Conservation (phyloP, 2,113 vertebrate species). For the Tachycineta bicolor region DNA sequence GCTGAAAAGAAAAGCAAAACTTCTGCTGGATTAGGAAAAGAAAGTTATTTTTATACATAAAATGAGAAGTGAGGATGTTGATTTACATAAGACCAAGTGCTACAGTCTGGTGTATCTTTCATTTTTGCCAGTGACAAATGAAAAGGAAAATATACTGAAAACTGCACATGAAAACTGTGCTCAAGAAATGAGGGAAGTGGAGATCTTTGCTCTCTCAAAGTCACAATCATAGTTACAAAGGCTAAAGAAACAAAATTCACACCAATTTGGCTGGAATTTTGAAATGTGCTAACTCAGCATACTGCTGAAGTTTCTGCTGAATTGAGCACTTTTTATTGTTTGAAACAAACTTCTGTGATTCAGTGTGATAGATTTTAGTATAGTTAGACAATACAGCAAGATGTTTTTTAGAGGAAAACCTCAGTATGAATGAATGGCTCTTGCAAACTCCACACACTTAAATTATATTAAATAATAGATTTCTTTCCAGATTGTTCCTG, state of each 20-base stretch:
- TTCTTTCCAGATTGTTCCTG: not conserved
- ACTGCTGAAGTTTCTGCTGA: conserved; percentile 43
- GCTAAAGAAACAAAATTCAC: conserved; percentile 30
- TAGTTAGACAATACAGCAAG: conserved; percentile 3
- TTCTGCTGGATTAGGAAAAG: not conserved
- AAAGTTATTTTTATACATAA: not conserved
- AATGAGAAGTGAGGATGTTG: not conserved
- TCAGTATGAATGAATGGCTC: not conserved
- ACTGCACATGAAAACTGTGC: not conserved
- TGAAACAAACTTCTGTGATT: conserved; percentile 57
- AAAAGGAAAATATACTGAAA: not conserved
- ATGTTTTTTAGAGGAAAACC: not conserved
- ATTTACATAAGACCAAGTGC: not conserved
- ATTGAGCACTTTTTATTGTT: conserved; percentile 36
- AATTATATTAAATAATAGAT: not conserved
- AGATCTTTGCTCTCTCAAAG: not conserved
- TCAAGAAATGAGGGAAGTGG: not conserved
- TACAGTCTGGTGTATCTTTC: not conserved
- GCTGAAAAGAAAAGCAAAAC: not conserved
- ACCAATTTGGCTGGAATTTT: conserved; percentile 14
- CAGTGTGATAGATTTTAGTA: conserved; percentile 33
- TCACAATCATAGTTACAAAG: not conserved
- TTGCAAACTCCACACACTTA: not conserved
- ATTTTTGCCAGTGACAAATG: not conserved
- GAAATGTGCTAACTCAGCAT: conserved; percentile 50